phyloP scores from a whole-genome alignment of 2,113 vertebrate genomes.

The Tupaia tana region DNA sequence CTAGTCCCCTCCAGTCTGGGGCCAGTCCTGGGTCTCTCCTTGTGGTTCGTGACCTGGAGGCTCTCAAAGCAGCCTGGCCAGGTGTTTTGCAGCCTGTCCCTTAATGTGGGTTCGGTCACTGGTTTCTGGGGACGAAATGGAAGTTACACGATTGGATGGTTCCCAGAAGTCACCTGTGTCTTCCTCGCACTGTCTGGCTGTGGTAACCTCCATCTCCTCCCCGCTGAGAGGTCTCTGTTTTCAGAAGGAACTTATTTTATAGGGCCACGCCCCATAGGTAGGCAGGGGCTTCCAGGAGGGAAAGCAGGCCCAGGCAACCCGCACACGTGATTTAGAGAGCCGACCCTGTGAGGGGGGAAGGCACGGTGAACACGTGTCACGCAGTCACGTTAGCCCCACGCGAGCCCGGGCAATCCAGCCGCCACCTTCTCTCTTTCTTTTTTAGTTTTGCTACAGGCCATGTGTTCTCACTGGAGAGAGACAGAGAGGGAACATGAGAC shows the following conservation, averaged over 20 bases:
- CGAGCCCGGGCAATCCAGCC: too few species aligned
- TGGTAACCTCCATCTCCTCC: not conserved
- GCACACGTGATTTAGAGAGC: too few species aligned
- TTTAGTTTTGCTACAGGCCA: too few species aligned
- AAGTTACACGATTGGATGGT: not conserved
- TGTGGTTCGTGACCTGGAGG: not conserved
- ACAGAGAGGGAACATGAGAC: too few species aligned
- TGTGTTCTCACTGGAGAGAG: too few species aligned
- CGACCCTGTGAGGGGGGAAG: rapidly evolving
- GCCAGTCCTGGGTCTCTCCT: not conserved
- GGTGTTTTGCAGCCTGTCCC: not conserved
- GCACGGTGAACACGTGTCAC: rapidly evolving
- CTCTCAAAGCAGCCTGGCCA: not conserved
- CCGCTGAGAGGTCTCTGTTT: not conserved
- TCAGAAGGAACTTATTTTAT: not conserved
- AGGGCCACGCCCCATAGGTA: not conserved
- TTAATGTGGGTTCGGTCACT: not conserved
- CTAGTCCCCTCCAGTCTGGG: not conserved
- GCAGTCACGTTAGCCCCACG: not conserved
- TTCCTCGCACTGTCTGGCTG: not conserved
- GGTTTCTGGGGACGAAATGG: not conserved
- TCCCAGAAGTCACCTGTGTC: not conserved
- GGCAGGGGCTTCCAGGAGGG: not conserved
- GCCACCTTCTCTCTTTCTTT: too few species aligned
- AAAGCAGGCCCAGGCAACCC: not conserved